Base-by-base conservation (phyloP, 2,113 vertebrate species). In the Barnardius zonarius region DNA sequence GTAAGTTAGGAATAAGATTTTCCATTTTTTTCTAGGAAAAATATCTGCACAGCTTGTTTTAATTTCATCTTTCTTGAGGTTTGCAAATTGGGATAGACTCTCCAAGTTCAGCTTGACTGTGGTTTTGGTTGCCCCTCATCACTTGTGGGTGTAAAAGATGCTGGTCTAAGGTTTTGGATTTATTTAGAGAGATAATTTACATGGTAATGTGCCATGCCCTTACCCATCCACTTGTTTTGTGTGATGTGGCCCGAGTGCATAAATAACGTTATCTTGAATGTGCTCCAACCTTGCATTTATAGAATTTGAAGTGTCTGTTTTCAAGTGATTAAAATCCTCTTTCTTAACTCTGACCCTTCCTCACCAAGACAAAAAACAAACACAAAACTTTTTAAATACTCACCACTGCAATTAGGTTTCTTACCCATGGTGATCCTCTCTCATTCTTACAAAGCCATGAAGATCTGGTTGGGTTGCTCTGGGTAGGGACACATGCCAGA, bases 401-500 rank as follows among this genome's bases (percentile, higher is more conserved):
- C 54, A 10, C 25, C 1, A 3, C n/a, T 9, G 24, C 16, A 39
- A 43, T 41, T 2, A 4, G 27, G 4, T 41, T 49, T n/a, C 54
- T 61, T 37, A 16, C 24, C 33, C 35, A 4, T 10, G 48, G 46
- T 0, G 5, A 27, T n/a, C 17, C 22, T 35, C 63, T 35, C 10
- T 13, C 24, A 3, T 20, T 39, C 25, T 25, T 16, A 18, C 19
- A 31, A n/a, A 63, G 48, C n/a, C 2, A 0, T 0, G 3, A 12
- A 5, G 24, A 25, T 30, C 23, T 13, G 16, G 13, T 6, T 51
- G 64, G 20, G 59, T 35, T 35, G 37, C 54, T 30, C 12, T 2
- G 37, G 46, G n/a, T 6, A 4, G 46, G 54, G 23, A 1, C 7
- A 41, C 27, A 23, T 6, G 30, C 28, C 68, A 74, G 86, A 66